Conservation (phyloP, 2,113 vertebrate genomes). For the Forbesichthys papilliferus region DNA sequence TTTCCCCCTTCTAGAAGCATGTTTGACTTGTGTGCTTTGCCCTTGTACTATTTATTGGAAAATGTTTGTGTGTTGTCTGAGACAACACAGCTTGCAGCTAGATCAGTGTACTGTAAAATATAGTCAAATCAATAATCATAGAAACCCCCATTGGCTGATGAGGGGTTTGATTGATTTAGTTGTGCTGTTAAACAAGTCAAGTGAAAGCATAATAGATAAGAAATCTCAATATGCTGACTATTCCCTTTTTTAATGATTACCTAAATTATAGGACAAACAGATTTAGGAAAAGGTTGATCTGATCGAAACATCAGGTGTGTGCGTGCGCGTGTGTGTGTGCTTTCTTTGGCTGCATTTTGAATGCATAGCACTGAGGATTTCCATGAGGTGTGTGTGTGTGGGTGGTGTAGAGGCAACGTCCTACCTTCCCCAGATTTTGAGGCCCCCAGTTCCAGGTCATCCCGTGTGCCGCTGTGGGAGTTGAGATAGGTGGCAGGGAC, state of each 20-base stretch:
- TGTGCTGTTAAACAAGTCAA: conserved; percentile 60
- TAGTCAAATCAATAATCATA: conserved; percentile 52
- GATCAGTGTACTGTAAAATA: conserved; percentile 24
- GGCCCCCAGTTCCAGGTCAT: conserved; percentile 89
- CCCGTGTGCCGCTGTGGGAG: conserved; percentile 90
- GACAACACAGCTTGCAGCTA: neutral
- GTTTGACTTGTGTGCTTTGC: conserved; percentile 39
- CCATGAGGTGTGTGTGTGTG: conserved; percentile 5
- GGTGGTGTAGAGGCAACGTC: conserved; percentile 15
- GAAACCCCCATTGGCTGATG: conserved; percentile 49
- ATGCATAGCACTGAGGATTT: neutral
- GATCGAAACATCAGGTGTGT: conserved; percentile 17
- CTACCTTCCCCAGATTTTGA: conserved; percentile 92
- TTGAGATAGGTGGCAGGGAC: conserved; percentile 96
- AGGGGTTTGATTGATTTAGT: conserved; percentile 49
- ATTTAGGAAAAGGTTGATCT: conserved; percentile 30
- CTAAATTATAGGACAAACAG: conserved; percentile 23
- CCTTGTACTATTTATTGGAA: conserved; percentile 19
- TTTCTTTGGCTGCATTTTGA: conserved; percentile 20
- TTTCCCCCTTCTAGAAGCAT: conserved; percentile 16
- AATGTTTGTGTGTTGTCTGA: conserved; percentile 12
- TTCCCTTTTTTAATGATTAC: conserved; percentile 52
- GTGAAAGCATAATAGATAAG: conserved; percentile 54
- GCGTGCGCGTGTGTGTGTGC: neutral
- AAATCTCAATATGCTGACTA: conserved; percentile 7